Conservation (phyloP, 2,113 vertebrate species). For the Tylochromis polylepis region DNA sequence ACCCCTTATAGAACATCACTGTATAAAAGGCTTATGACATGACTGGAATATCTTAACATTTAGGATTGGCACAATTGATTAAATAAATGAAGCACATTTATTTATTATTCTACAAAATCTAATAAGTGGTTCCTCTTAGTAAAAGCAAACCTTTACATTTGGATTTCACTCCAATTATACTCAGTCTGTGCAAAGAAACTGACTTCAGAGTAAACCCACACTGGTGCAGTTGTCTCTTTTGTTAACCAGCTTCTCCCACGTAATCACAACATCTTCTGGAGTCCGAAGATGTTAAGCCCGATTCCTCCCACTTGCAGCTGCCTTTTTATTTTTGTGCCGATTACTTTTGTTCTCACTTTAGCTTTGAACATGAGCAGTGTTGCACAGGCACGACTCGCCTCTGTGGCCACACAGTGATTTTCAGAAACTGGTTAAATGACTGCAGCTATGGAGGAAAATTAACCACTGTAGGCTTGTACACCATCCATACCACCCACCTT, state of each 20-base stretch:
- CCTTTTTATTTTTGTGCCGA: neutral
- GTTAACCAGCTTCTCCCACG: constrained; percentile 39
- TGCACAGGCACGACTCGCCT: neutral
- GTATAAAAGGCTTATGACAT: neutral
- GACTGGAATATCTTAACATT: neutral
- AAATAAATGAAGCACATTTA: neutral
- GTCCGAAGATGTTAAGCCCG: constrained; percentile 28
- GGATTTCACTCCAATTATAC: neutral
- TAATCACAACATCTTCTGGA: constrained; percentile 35
- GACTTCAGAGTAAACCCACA: constrained; percentile 27
- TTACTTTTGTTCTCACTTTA: constrained; percentile 29
- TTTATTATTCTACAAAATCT: neutral
- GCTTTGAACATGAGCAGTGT: neutral
- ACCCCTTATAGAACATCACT: neutral
- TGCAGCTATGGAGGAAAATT: neutral
- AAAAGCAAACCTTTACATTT: neutral
- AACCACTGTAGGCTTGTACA: neutral
- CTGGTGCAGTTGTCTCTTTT: constrained; percentile 30
- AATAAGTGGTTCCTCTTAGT: neutral
- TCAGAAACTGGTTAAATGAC: neutral
- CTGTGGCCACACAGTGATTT: neutral
- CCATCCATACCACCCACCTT: neutral
- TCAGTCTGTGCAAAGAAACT: neutral
- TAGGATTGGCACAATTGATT: neutral
- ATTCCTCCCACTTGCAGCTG: constrained; percentile 65